Base-by-base conservation (phyloP, 2,113 vertebrate species). In the Petrocephalus zakoni region DNA sequence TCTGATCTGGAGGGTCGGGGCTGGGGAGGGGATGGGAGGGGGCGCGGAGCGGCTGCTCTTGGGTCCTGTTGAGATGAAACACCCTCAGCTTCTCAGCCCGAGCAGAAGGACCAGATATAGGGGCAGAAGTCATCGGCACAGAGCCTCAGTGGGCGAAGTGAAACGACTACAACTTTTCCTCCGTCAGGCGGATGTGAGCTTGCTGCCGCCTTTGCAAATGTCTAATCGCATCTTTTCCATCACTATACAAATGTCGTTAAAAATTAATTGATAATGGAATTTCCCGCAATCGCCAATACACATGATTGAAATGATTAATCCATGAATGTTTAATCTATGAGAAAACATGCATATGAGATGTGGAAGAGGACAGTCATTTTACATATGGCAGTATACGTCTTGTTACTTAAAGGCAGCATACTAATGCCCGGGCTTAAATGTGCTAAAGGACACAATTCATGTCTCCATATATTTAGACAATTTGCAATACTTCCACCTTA, bases 41-140 rank as follows among this genome's bases (percentile, higher is more conserved):
- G 89, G 93, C 92, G 90, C 90, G 90, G 91, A 93, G 93, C 93
- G 93, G 91, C 93, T 94, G 94, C 93, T 94, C 95, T 95, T 91
- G 91, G 92, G 94, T 93, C 93, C 94, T 92, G 90, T 92, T 37
- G 92, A 94, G 94, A 95, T 94, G 92, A 95, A 95, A 95, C 94
- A 91, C 93, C 92, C 91, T 93, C 42, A 49, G 78, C 46, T 49
- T 82, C 78, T 46, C 92, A 92, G 93, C 94, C 92, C 87, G 89
- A 89, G 94, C 94, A 95, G 89, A 88, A 93, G 90, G 83, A 93
- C 92, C 92, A 90, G 92, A 92, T 92, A 91, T 89, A 72, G 93
- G 94, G 94, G 93, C 93, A 95, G 89, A 94, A 95, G 95, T 96
- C 95, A 95, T 94, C 90, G 93, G 93, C 94, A 90, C 75, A 90